Evolutionary conservation across 2,888 invertebrate genomes (phyloP).

Genomic region (Stenoptilia bipunctidactyla): DNA sequence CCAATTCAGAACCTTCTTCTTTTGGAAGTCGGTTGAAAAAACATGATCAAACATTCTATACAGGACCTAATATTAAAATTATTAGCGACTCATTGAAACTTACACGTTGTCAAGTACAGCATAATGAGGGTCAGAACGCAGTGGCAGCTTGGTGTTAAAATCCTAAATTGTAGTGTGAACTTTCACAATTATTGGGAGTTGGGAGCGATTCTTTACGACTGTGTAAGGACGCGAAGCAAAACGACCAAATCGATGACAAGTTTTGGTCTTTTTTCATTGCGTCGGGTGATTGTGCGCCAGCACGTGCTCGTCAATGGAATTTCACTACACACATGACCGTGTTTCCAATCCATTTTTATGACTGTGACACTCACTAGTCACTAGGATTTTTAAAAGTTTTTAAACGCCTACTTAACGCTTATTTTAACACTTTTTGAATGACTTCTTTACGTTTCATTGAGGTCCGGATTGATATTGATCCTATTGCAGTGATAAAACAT

Average conservation of each 20-base stretch:
- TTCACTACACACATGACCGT: not conserved
- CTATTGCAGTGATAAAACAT: too few species aligned
- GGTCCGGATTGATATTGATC: too few species aligned
- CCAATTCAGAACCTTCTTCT: too few species aligned
- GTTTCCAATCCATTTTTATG: not conserved
- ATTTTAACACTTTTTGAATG: too few species aligned
- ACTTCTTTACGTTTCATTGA: too few species aligned
- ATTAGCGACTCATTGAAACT: conserved; percentile 45
- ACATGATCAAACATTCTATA: not conserved
- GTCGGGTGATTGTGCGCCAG: conserved; percentile 11
- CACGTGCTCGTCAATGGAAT: conserved; percentile 12
- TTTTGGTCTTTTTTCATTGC: conserved; percentile 26
- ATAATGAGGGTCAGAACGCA: conserved; percentile 49
- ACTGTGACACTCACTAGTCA: not conserved
- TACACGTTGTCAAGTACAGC: conserved; percentile 20
- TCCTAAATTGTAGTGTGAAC: conserved; percentile 66
- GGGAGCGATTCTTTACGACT: conserved; percentile 36
- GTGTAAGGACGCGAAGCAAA: conserved; percentile 26
- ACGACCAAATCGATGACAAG: not conserved
- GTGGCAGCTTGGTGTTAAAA: conserved; percentile 62
- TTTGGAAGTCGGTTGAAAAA: too few species aligned
- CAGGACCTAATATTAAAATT: conserved; percentile 39
- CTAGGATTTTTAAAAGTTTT: too few species aligned
- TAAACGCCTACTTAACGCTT: too few species aligned
- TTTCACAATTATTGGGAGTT: conserved; percentile 44